A percentile compares a stretch with the other conserved stretches of the same genome.
phyloP scores from a whole-genome alignment of 1,140 invertebrate species.

The Lepidostoma basale region DNA sequence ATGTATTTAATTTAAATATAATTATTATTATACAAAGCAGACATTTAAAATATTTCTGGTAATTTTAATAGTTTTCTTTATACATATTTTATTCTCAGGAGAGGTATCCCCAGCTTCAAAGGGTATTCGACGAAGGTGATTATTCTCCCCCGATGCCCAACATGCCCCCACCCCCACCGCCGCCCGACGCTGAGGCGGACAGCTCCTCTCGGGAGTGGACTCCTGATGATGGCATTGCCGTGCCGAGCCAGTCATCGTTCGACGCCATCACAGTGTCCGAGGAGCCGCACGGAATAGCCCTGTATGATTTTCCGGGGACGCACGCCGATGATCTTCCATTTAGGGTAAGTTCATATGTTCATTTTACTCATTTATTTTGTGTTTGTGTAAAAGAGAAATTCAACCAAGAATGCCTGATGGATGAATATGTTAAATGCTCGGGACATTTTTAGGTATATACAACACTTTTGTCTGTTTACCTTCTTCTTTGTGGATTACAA shows the following conservation, averaged over 20 bases:
- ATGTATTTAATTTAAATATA: too few species aligned
- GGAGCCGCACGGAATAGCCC: conserved; percentile 71
- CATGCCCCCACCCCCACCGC: conserved; percentile 75
- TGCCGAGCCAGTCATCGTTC: conserved; percentile 18
- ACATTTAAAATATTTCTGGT: not conserved
- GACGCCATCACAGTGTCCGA: conserved; percentile 27
- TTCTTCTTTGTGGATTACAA: too few species aligned
- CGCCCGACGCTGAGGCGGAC: conserved; percentile 53
- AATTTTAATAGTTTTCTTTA: too few species aligned
- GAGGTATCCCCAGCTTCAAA: not conserved
- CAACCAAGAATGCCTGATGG: too few species aligned
- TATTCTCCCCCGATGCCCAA: conserved; percentile 74
- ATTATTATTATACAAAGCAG: too few species aligned
- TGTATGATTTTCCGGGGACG: conserved; percentile 74
- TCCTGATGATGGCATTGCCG: conserved; percentile 43
- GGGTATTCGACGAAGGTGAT: conserved; percentile 48
- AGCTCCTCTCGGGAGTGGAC: conserved; percentile 9
- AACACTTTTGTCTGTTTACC: too few species aligned
- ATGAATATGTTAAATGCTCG: too few species aligned
- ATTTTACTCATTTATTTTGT: too few species aligned
- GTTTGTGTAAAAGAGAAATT: too few species aligned
- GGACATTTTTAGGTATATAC: too few species aligned
- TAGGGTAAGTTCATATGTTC: conserved; percentile 68
- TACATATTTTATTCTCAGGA: conserved; percentile 19
- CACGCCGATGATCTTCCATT: conserved; percentile 76